Evolutionary conservation across 2,888 invertebrate genomes (phyloP).

Genomic region (Pyrochroa serraticornis): DNA sequence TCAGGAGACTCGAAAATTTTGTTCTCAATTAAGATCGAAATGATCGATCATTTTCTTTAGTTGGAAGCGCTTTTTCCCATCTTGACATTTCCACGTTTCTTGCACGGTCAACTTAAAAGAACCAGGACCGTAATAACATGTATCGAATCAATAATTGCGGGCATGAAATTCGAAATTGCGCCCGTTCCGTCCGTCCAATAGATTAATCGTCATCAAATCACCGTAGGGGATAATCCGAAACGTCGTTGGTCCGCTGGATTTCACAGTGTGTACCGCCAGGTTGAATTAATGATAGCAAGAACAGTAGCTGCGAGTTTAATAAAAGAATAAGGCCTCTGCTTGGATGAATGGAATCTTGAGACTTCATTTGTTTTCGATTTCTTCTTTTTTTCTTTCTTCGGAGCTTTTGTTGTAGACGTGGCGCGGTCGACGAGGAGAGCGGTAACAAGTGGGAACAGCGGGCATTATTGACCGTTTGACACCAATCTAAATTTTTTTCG

Average conservation of each 20-base stretch:
- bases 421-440: background rate
- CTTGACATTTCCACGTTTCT: too few species aligned
- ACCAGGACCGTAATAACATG: slow-evolving; percentile 47
- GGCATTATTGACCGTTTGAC: background rate
- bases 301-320: slow-evolving; percentile 49
- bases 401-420: slow-evolving; percentile 15
- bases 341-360: slow-evolving; percentile 43
- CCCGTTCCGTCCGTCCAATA: slow-evolving; percentile 44
- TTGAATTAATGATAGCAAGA: slow-evolving; percentile 49
- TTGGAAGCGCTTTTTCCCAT: too few species aligned
- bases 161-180: slow-evolving; percentile 59
- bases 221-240: slow-evolving; percentile 36
- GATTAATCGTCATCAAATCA: slow-evolving; percentile 46
- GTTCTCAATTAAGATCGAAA: too few species aligned
- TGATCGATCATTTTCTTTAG: too few species aligned
- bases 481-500: slow-evolving; percentile 8
- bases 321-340: slow-evolving; percentile 30
- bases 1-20: too few species aligned
- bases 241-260: slow-evolving; percentile 37
- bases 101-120: slow-evolving; percentile 13
- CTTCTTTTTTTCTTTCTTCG: slow-evolving; percentile 19
- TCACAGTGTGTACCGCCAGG: slow-evolving; percentile 41
- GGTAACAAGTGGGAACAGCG: too few species aligned
- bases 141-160: slow-evolving; percentile 57
- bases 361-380: slow-evolving; percentile 42